Conservation (phyloP, 1,140 invertebrate genomes). For the Camponotus pennsylvanicus region DNA sequence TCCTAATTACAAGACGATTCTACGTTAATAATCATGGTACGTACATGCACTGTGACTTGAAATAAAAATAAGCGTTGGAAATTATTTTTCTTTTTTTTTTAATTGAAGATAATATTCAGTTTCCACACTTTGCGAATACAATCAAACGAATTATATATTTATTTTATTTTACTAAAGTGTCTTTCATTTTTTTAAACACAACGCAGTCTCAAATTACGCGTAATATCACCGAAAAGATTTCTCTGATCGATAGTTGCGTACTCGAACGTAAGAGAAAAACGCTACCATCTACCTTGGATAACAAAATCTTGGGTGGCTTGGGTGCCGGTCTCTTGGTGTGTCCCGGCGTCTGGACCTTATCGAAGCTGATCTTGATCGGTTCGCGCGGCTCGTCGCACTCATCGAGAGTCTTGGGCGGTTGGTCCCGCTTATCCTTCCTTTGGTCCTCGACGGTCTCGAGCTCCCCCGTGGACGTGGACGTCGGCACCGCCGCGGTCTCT, state of each 20-base stretch:
- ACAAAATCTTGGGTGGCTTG: constrained; percentile 73
- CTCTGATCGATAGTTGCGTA: constrained; percentile 2
- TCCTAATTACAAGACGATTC: constrained; percentile 30
- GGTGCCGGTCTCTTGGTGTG: constrained; percentile 80
- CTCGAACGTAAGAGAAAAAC: neutral
- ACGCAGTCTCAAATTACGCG: neutral
- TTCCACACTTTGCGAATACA: neutral
- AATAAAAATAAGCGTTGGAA: too few species aligned
- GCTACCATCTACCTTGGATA: constrained; percentile 11
- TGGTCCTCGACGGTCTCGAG: constrained; percentile 58
- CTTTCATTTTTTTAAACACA: neutral
- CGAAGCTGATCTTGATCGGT: constrained; percentile 63
- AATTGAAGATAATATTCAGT: neutral
- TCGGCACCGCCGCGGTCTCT: constrained; percentile 21
- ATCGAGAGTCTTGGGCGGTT: neutral
- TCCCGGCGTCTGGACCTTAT: constrained; percentile 75
- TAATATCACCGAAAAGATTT: neutral
- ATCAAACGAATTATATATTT: neutral
- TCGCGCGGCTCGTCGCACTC: constrained; percentile 33
- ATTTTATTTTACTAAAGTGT: neutral
- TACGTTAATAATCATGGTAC: neutral
- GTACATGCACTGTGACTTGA: neutral
- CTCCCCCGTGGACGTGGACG: constrained; percentile 29
- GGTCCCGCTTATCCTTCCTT: constrained; percentile 53
- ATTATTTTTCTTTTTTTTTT: neutral